phyloP scores from a whole-genome alignment of 1,140 invertebrate genomes.

The Diprion similis region DNA sequence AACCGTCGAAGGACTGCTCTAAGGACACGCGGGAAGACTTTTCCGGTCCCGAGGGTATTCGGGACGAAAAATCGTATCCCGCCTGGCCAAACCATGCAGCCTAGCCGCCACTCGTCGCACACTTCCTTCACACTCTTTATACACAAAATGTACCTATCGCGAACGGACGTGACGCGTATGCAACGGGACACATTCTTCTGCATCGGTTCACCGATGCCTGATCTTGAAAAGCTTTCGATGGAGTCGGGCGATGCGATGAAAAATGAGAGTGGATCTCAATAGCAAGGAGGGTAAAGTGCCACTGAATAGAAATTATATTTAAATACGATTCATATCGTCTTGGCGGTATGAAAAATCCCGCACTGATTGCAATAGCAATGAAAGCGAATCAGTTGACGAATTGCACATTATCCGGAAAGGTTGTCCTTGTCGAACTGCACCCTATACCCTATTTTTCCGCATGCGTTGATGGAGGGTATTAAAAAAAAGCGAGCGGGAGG shows the following conservation, averaged over 20 bases:
- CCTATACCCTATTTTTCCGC: no score
- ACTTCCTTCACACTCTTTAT: background rate
- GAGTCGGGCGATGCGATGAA: background rate
- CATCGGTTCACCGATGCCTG: background rate
- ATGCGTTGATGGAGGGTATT: no score
- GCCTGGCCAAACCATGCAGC: background rate
- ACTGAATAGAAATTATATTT: no score
- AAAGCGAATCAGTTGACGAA: no score
- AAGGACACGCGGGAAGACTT: constrained; percentile 3
- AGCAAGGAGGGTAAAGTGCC: background rate
- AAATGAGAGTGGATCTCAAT: background rate
- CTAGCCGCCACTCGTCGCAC: background rate
- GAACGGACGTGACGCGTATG: background rate
- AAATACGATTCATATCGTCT: no score
- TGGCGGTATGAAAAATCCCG: no score
- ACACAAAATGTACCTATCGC: background rate
- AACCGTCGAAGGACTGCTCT: constrained; percentile 4
- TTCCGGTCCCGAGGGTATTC: background rate
- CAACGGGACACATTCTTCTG: background rate
- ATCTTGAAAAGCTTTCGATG: background rate
- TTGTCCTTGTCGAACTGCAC: no score
- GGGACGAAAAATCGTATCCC: background rate
- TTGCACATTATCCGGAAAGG: no score
- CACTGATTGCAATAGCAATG: no score
- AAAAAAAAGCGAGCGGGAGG: no score